A percentile compares a stretch with the other conserved stretches of the same genome.
phyloP scores from a whole-genome alignment of 2,113 vertebrate species.

The Stegostoma tigrinum region DNA sequence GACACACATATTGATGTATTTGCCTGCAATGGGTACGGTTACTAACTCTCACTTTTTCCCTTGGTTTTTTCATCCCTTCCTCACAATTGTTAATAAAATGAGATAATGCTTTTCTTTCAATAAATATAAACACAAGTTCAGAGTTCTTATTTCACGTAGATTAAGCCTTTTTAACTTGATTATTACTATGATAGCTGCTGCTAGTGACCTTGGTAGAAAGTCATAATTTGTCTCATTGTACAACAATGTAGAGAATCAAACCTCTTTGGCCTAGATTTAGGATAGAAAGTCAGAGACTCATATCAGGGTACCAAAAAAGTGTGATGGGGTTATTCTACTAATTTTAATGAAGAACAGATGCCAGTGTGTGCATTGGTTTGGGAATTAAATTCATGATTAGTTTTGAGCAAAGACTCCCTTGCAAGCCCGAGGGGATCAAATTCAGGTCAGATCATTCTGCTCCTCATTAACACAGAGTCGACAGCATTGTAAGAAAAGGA shows the following conservation, averaged over 20 bases:
- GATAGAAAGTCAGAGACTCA: slow-evolving; percentile 13
- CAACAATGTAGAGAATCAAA: background rate
- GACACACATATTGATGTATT: slow-evolving; percentile 19
- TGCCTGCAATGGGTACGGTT: background rate
- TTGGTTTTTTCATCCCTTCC: background rate
- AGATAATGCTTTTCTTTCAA: background rate
- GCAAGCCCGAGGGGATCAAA: background rate
- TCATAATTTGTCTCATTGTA: background rate
- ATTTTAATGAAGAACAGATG: slow-evolving; percentile 22
- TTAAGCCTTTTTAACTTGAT: background rate
- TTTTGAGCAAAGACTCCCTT: slow-evolving; percentile 4
- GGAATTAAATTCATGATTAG: background rate
- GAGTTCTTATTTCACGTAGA: background rate
- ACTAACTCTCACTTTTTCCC: background rate
- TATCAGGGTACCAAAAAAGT: background rate
- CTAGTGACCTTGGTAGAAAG: background rate
- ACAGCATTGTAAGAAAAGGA: background rate
- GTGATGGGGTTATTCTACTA: background rate
- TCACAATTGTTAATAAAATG: background rate
- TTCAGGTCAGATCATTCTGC: slow-evolving; percentile 28
- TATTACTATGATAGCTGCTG: background rate
- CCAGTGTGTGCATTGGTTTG: background rate
- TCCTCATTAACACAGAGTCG: slow-evolving; percentile 12
- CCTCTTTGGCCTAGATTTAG: background rate
- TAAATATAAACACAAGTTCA: background rate